A percentile compares a stretch with the other conserved stretches of the same genome.
Conservation (phyloP, 2,888 invertebrate species). For the Galerucella pusilla region DNA sequence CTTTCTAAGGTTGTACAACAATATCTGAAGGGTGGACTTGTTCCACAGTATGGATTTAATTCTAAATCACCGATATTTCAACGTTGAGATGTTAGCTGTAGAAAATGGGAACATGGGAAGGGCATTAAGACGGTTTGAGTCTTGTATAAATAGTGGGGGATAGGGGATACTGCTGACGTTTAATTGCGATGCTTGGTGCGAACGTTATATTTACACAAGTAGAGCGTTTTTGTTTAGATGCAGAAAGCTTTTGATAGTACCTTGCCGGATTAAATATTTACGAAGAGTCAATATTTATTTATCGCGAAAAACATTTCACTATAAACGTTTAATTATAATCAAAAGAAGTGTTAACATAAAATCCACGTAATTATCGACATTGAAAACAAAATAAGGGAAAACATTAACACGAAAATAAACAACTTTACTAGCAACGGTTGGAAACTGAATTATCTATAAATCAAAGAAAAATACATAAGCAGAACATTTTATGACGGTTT, state of each 20-base stretch:
- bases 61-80: background rate
- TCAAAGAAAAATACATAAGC: conserved; percentile 38
- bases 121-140: conserved; percentile 45
- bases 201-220: conserved; percentile 44
- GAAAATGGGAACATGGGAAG: conserved; percentile 48
- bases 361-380: background rate
- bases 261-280: background rate
- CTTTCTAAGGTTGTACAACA: no score
- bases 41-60: background rate
- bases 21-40: no score
- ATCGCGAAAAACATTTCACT: background rate
- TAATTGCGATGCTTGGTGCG: conserved; percentile 44
- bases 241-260: conserved; percentile 33
- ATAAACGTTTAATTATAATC: background rate
- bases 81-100: conserved; percentile 19
- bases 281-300: background rate
- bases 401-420: conserved; percentile 15
- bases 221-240: conserved; percentile 24
- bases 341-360: background rate
- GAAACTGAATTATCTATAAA: conserved; percentile 29
- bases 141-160: conserved; percentile 40
- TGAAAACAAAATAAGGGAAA: background rate
- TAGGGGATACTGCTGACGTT: conserved; percentile 44
- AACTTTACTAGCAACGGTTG: conserved; percentile 21
- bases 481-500: conserved; percentile 41